Base-by-base conservation (phyloP, 1,140 invertebrate species). In the Heliconius eleuchia region DNA sequence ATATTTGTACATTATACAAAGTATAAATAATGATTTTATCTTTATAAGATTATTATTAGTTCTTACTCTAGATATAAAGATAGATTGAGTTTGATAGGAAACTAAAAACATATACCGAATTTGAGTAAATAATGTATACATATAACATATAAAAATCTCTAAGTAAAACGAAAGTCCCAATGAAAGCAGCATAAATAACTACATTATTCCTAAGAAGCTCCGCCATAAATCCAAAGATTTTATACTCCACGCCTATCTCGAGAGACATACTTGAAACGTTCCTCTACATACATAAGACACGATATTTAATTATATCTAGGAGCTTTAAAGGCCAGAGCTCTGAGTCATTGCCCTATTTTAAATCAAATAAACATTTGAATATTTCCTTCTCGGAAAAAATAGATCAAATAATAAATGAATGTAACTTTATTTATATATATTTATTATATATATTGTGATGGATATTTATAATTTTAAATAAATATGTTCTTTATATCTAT, bases 221-320 rank as follows among this genome's bases (percentile, higher is more conserved):
- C 55, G 55, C 55, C 60, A 66, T 66, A 66, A 30, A 66, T 66
- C 60, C 23, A 66, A 30, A 66, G 60, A 30, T 30, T 27, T 66
- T 30, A 30, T 66, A 66, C 60, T 27, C 60, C 27, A 66, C 27
- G 27, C 60, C 23, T 30, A 66, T 66, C 60, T 66, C 60, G 30
- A 66, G 60, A 66, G 60, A 66, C 60, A 66, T 11, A 30, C 60
- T 27, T 30, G 60, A 30, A 66, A 66, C 27, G 60, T 27, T 66
- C n/a, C 27, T 27, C 60, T 66, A 23, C 11, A 66, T 30, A 66
- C 27, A 66, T 66, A 11, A 13, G 7, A 66, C 60, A 5, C 13
- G 60, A 73, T 60, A 42, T 19, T 66, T 66, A 66, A 66, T 27
- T 66, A 27, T 30, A 66, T 30, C 23, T 13, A 30, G 9, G 60